A percentile compares a stretch with the other conserved stretches of the same genome.
Evolutionary conservation across 2,888 invertebrate species (phyloP).

Genomic region (Tyria jacobaeae): DNA sequence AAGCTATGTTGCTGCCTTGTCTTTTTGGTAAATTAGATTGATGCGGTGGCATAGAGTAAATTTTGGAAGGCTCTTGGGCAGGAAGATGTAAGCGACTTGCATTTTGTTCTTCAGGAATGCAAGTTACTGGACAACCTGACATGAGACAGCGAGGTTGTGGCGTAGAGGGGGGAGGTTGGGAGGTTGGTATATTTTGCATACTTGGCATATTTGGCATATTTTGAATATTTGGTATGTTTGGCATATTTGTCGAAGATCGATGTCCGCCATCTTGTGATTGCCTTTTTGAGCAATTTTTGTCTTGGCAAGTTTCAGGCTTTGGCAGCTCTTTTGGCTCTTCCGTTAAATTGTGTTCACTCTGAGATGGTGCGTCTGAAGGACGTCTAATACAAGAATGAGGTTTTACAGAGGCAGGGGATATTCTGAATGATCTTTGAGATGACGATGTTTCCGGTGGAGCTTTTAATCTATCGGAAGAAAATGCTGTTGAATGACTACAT

Average conservation of each 20-base stretch:
- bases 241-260: neutral
- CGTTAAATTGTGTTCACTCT: neutral
- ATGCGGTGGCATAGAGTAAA: neutral
- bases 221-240: too few relatives aligned
- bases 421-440: neutral
- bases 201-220: too few relatives aligned
- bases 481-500: neutral
- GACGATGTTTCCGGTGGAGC: neutral
- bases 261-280: neutral
- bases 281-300: neutral
- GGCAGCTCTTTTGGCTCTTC: neutral
- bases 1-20: neutral
- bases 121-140: neutral
- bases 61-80: neutral
- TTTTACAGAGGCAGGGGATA: neutral
- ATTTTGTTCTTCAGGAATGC: neutral
- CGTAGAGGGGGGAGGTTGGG: neutral
- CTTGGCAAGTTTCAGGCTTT: neutral
- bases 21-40: neutral
- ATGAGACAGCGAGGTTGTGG: constrained; percentile 1
- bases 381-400: neutral
- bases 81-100: neutral
- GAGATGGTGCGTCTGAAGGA: neutral
- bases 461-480: neutral
- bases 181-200: too few relatives aligned